phyloP scores from a whole-genome alignment of 2,888 invertebrate genomes.

The Mimumesa dahlbomi region DNA sequence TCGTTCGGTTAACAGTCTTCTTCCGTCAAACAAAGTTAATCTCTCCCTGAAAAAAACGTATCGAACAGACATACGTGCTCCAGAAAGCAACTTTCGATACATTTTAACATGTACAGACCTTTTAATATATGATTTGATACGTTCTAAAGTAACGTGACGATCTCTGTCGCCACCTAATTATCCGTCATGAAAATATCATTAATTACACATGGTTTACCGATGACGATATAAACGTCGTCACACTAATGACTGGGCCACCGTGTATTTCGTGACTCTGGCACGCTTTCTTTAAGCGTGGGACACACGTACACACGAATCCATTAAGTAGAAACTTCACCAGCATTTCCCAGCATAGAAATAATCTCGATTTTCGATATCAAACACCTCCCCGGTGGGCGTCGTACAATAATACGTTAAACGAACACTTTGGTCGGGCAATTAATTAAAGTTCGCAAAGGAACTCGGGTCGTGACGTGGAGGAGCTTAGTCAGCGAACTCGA shows the following conservation, averaged over 20 bases:
- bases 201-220: background rate
- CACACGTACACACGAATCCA: background rate
- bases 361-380: too few relatives aligned
- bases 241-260: background rate
- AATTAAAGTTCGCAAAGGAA: too few relatives aligned
- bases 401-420: too few relatives aligned
- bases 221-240: background rate
- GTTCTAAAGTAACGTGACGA: too few relatives aligned
- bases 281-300: constrained; percentile 1
- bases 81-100: constrained; percentile 8
- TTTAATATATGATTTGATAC: too few relatives aligned
- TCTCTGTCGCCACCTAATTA: constrained; percentile 22
- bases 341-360: too few relatives aligned
- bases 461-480: too few relatives aligned
- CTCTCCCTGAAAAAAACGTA: background rate
- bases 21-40: background rate
- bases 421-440: too few relatives aligned
- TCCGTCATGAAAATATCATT: constrained; percentile 18
- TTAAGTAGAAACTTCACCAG: background rate
- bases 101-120: background rate
- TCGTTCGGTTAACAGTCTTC: background rate
- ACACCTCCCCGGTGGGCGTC: too few relatives aligned
- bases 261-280: background rate
- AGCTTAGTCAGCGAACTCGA: too few relatives aligned
- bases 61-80: background rate